Evolutionary conservation across 2,888 invertebrate species (phyloP), one percentile per base, ranked within the genome.

Genomic region (Copidosoma aretas): DNA sequence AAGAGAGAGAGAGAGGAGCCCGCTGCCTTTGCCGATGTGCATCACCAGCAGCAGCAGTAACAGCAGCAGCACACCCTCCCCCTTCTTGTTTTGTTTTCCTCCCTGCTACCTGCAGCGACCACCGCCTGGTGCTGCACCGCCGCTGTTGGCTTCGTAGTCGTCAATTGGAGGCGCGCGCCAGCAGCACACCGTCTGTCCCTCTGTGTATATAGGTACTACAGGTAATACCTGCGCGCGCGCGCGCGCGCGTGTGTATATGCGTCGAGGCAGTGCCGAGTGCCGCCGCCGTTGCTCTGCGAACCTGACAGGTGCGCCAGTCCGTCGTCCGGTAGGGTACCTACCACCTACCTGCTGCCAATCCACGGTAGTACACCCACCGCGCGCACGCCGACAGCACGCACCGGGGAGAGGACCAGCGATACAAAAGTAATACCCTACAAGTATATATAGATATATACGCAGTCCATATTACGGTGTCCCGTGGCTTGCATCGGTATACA

Each of bases 11-110:
- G 32, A 32, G 32, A 32, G 32, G 8, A 32, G 32, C 32, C 32
- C 32, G 32, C 32, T 32, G 32, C 32, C 32, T 24, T 54, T 56
- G 60, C 49, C 25, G 57, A 32, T 60, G 41, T 51, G 64, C 57
- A n/a, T 17, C 49, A 43, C 22, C 39, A 58, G 14, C 41, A 58
- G 57, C 57, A 53, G 61, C 61, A 32, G 21, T 32, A 52, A 22
- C 39, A 39, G 53, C 61, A 19, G n/a, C 32, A 32, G 32, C 32
- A 32, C 32, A 32, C 32, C 32, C 32, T 32, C 32, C 32, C 8
- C 32, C 32, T 8, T 32, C 32, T 32, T n/a, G n/a, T n/a, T n/a
- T n/a, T n/a, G n/a, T n/a, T n/a, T 32, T 32, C 32, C 32, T 32
- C 32, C 32, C 32, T 32, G 32, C 32, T 32, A 32, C 32, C 32